Conservation (phyloP, 2,888 invertebrate species). For the Microplitis manilae region DNA sequence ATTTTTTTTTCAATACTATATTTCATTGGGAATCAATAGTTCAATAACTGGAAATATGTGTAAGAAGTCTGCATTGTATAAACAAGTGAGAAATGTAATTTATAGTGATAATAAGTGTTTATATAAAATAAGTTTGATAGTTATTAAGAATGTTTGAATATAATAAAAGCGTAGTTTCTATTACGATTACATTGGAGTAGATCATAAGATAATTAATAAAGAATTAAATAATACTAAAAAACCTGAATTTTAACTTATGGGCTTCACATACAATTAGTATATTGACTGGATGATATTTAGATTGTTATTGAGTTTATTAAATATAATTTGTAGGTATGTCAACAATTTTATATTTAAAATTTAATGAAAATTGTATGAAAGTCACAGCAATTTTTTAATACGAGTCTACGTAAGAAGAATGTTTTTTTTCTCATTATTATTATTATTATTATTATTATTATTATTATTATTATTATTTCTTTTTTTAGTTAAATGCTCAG, state of each 20-base stretch:
- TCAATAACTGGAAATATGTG: not conserved
- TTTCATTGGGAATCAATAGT: not conserved
- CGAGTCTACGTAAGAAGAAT: not conserved
- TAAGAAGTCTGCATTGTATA: not conserved
- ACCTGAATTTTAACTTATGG: conserved; percentile 54
- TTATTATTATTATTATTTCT: too few relatives aligned
- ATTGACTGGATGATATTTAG: conserved; percentile 22
- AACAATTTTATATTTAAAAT: conserved; percentile 29
- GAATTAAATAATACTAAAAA: conserved; percentile 51
- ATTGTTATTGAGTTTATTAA: conserved; percentile 33
- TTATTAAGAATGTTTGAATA: too few relatives aligned
- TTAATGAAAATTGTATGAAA: not conserved
- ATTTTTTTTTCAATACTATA: not conserved
- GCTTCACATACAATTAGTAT: conserved; percentile 49
- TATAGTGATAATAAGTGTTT: conserved; percentile 15
- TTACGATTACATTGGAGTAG: conserved; percentile 33
- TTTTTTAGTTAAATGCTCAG: too few relatives aligned
- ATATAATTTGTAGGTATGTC: conserved; percentile 31
- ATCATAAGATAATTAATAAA: conserved; percentile 48
- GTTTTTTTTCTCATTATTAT: not conserved
- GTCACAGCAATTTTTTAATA: not conserved
- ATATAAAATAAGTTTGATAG: not conserved
- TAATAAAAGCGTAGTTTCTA: not conserved
- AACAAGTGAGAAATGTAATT: not conserved
- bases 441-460: too few relatives aligned